A percentile compares a stretch with the other conserved stretches of the same genome.
Conservation (phyloP, 2,113 vertebrate genomes). For the Antechinus flavipes region DNA sequence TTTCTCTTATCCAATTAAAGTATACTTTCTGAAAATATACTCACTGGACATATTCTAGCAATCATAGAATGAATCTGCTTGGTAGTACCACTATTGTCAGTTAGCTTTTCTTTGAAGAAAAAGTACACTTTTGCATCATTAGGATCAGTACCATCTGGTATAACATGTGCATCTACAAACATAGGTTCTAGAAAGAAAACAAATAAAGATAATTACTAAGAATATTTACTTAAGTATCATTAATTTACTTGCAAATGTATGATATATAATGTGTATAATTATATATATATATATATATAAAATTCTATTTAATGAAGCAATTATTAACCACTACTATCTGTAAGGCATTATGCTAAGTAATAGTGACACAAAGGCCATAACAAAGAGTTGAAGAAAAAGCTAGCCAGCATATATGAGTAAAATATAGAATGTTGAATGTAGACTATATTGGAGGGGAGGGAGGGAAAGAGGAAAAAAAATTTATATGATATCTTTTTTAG, state of each 20-base stretch:
- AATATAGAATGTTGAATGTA: neutral
- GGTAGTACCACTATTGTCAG: conserved; percentile 94
- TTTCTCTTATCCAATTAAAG: neutral
- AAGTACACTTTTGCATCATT: conserved; percentile 97
- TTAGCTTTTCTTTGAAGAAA: conserved; percentile 95
- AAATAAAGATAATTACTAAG: neutral
- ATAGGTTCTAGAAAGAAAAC: conserved; percentile 90
- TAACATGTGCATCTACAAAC: conserved; percentile 96
- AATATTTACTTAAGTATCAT: neutral
- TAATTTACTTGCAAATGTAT: neutral
- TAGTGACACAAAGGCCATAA: neutral
- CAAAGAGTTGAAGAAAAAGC: neutral
- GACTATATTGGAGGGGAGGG: neutral
- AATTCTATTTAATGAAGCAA: neutral
- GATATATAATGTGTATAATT: neutral
- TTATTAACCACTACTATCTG: neutral
- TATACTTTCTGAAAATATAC: conserved; percentile 66
- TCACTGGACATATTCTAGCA: conserved; percentile 97
- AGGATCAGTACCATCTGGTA: conserved; percentile 96
- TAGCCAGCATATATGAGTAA: neutral
- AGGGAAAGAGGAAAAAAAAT: neutral
- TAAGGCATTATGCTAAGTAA: neutral
- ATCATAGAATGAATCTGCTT: conserved; percentile 98
- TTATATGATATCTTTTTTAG: neutral
- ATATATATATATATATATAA: neutral